Evolutionary conservation across 2,888 invertebrate genomes (phyloP).

Genomic region (Hesperia comma): DNA sequence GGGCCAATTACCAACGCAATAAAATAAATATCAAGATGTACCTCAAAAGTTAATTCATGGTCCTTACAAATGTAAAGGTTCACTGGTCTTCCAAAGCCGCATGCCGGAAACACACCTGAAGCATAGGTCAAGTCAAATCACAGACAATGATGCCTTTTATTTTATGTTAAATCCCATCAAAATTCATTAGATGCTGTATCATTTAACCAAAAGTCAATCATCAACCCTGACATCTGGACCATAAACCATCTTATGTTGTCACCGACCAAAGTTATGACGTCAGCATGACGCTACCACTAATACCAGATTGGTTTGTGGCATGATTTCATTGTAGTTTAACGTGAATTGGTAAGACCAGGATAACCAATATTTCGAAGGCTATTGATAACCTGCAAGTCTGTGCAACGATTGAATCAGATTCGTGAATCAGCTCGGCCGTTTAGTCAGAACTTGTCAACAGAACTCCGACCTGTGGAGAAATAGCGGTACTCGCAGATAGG

Average conservation of each 20-base stretch:
- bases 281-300: constrained; percentile 4
- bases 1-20: too few relatives aligned
- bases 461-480: neutral
- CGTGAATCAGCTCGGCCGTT: neutral
- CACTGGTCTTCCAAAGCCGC: neutral
- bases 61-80: neutral
- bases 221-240: constrained; percentile 14
- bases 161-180: constrained; percentile 11
- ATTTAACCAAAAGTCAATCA: constrained; percentile 10
- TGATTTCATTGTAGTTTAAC: too few relatives aligned
- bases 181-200: neutral
- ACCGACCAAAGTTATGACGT: neutral
- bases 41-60: neutral
- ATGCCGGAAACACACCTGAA: constrained; percentile 2
- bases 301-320: neutral
- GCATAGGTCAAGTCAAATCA: constrained; percentile 3
- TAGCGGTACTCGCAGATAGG: too few relatives aligned
- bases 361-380: neutral
- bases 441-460: neutral
- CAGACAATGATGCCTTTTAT: neutral
- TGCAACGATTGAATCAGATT: neutral
- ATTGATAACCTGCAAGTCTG: neutral
- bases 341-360: neutral
- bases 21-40: neutral
- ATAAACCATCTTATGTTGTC: too few relatives aligned